Percentiles rank a stretch among this genome's conserved stretches.
Evolutionary conservation across 2,113 vertebrate species (phyloP).

Genomic region (Anser cygnoides): DNA sequence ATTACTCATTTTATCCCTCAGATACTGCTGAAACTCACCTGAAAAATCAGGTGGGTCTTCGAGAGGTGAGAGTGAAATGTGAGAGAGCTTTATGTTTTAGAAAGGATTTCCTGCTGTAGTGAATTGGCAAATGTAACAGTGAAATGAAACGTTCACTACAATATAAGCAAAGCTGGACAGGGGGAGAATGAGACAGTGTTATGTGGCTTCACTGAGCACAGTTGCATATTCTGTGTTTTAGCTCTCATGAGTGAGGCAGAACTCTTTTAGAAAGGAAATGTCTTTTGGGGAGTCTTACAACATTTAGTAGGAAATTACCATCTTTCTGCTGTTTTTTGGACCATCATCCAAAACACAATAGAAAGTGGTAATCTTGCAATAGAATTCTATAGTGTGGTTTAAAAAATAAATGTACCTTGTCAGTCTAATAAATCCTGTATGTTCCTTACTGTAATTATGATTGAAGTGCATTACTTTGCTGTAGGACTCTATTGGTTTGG

Average conservation of each 20-base stretch:
- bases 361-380: constrained; percentile 11
- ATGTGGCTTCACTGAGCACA: not conserved
- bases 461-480: constrained; percentile 23
- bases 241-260: not conserved
- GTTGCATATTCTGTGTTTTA: not conserved
- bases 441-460: constrained; percentile 22
- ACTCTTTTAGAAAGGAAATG: constrained; percentile 10
- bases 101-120: not conserved
- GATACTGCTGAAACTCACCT: not conserved
- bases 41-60: constrained; percentile 20
- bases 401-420: constrained; percentile 35
- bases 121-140: not conserved
- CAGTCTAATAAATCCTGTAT: constrained; percentile 25
- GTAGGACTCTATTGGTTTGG: constrained; percentile 17
- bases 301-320: constrained; percentile 9
- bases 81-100: not conserved
- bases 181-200: not conserved
- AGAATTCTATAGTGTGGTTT: constrained; percentile 9
- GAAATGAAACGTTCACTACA: constrained; percentile 18
- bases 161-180: not conserved
- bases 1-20: not conserved
- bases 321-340: not conserved
- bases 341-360: not conserved
- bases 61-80: not conserved
- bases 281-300: not conserved